Evolutionary conservation across 2,113 vertebrate genomes (phyloP), one percentile per base, ranked within the genome.

Genomic region (Malurus alboscapulatus): DNA sequence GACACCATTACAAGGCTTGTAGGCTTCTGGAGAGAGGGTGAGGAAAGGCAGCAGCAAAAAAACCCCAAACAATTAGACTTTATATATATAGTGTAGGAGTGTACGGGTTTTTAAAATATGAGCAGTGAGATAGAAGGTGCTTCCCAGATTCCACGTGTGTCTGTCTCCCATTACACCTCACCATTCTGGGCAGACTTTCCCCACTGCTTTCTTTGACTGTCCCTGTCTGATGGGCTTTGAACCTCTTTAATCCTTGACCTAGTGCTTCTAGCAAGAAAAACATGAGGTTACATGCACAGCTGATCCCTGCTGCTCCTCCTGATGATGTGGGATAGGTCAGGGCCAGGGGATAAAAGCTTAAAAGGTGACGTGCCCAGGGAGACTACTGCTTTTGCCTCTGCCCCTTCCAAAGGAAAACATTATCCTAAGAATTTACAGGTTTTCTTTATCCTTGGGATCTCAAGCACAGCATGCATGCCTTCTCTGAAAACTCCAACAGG

Each of bases 1-100:
- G 40, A 65, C 14, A 61, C 0, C 0, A 0, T 3, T 12, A 44
- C 2, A 18, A n/a, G 21, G 20, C 22, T 55, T 58, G 45, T 20
- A 16, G 69, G 2, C 20, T 74, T 81, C 55, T 69, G 36, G 51
- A 77, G 12, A 66, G 26, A 68, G 17, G 5, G 17, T 47, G 18
- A 77, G 36, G n/a, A 92, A 87, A 77, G 0, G 2, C 30, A 84
- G 55, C 8, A 68, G 50, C 21, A 36, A 36, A 36, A 36, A 36
- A 36, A 36, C 7, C 7, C 36, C 36, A 36, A 36, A 36, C 36
- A 36, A 36, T 36, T 36, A 36, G 36, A 36, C 36, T 36, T 36
- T 36, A 55, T 40, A 68, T 21, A 18, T 26, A 81, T 6, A 74
- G 42, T 8, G 10, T 1, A 62, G 15, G 66, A 76, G 38, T 18